Evolutionary conservation across 2,113 vertebrate genomes (phyloP).

Genomic region (Laticauda colubrina): DNA sequence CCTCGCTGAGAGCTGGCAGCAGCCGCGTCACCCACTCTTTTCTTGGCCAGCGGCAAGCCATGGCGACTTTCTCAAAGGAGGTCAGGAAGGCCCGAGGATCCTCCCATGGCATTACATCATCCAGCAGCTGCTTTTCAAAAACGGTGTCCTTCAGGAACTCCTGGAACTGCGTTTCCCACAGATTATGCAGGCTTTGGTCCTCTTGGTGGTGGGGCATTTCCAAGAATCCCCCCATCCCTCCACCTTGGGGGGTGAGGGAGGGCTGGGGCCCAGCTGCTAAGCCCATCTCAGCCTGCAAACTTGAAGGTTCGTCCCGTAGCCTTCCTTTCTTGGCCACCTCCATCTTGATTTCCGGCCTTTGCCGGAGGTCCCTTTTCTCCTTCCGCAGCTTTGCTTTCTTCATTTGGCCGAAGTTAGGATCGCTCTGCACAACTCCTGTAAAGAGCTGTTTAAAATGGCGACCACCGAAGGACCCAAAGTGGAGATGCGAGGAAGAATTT

Average conservation of each 20-base stretch:
- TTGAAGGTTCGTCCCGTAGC: no score
- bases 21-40: conserved; percentile 22
- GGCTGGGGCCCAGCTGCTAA: neutral
- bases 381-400: no score
- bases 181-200: neutral
- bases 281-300: neutral
- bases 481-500: accelerated
- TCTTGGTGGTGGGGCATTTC: neutral
- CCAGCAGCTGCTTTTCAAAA: neutral
- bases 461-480: neutral
- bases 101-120: neutral
- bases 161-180: conserved; percentile 3
- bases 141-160: neutral
- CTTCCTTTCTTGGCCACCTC: no score
- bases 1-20: conserved; percentile 1
- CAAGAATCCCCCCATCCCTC: accelerated
- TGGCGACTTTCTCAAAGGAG: conserved; percentile 6
- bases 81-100: neutral
- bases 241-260: neutral
- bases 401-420: neutral
- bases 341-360: no score
- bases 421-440: no score
- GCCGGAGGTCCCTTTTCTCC: neutral
- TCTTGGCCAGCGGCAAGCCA: conserved; percentile 15
- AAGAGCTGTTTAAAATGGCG: neutral